These are phyloP conservation scores for Cryptus viduatorius DNA, from an alignment of 2,888 invertebrate species.

Conservation along the genomic window DNA sequence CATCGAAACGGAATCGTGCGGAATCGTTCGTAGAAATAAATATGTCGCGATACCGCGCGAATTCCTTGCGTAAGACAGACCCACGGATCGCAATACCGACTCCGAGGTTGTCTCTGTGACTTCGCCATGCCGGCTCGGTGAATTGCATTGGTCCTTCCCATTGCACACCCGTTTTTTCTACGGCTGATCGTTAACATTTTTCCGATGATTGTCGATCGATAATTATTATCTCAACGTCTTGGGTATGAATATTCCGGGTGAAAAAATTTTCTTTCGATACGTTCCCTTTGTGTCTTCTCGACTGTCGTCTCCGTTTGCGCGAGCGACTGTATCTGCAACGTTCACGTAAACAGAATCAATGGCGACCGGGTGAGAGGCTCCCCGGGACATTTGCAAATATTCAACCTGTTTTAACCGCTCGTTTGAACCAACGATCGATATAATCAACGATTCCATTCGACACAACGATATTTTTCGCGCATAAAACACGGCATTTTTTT, in stretches of 20 bases:
- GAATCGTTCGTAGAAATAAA: conserved; percentile 74
- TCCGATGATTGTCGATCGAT: conserved; percentile 31
- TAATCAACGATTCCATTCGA: neutral
- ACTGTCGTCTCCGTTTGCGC: conserved; percentile 19
- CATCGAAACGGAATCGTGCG: conserved; percentile 65
- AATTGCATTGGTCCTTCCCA: conserved; percentile 46
- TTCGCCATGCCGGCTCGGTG: conserved; percentile 72
- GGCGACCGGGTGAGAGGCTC: neutral
- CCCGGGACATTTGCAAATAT: conserved; percentile 1
- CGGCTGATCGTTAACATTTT: conserved; percentile 27
- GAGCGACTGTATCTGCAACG: conserved; percentile 29
- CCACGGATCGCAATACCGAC: conserved; percentile 9
- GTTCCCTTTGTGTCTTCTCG: neutral
- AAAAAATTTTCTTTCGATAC: neutral
- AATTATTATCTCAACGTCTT: neutral
- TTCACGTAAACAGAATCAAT: conserved; percentile 64
- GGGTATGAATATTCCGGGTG: neutral
- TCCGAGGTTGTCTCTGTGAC: conserved; percentile 19
- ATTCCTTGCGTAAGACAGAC: conserved; percentile 73
- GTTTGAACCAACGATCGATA: conserved; percentile 13
- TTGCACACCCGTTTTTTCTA: conserved; percentile 5
- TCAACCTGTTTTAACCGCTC: conserved; percentile 15
- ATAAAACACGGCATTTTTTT: no score
- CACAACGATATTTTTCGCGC: neutral
- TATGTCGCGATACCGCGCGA: conserved; percentile 77